A percentile compares a stretch with the other conserved stretches of the same genome.
These are phyloP conservation scores for Myiopsitta monachus DNA, from an alignment of 2,113 vertebrate genomes.

Conservation along the genomic window DNA sequence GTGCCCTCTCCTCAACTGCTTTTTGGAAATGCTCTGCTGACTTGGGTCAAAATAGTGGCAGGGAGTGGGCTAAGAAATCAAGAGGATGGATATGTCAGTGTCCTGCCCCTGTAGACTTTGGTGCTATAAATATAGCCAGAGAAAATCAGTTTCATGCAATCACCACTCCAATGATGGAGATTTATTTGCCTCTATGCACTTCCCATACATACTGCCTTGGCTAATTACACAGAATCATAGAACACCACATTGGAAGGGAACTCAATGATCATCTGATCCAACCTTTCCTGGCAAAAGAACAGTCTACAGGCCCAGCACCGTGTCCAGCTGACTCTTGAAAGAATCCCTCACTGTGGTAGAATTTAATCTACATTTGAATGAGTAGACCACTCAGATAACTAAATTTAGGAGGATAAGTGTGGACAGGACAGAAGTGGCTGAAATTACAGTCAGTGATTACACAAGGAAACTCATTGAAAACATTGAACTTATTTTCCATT, in stretches of 20 bases:
- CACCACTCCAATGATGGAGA: neutral
- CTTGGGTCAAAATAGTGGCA: neutral
- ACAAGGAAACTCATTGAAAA: neutral
- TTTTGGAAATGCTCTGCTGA: neutral
- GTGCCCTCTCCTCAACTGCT: neutral
- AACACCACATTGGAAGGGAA: neutral
- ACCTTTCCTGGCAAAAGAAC: neutral
- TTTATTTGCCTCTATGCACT: neutral
- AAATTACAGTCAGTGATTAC: neutral
- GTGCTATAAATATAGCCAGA: neutral
- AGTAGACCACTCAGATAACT: neutral
- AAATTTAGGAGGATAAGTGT: neutral
- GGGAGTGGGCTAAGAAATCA: neutral
- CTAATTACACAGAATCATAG: neutral
- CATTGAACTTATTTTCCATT: neutral
- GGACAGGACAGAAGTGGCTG: neutral
- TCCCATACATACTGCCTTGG: neutral
- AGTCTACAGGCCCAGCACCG: neutral
- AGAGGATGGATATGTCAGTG: neutral
- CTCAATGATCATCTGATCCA: neutral
- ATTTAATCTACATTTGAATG: neutral
- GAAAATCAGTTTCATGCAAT: neutral
- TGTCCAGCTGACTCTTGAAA: neutral
- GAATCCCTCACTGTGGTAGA: neutral
- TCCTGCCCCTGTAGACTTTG: neutral